These are phyloP conservation scores for Cryptomyrus ogoouensis DNA, from an alignment of 2,113 vertebrate genomes.

Conservation along the genomic window DNA sequence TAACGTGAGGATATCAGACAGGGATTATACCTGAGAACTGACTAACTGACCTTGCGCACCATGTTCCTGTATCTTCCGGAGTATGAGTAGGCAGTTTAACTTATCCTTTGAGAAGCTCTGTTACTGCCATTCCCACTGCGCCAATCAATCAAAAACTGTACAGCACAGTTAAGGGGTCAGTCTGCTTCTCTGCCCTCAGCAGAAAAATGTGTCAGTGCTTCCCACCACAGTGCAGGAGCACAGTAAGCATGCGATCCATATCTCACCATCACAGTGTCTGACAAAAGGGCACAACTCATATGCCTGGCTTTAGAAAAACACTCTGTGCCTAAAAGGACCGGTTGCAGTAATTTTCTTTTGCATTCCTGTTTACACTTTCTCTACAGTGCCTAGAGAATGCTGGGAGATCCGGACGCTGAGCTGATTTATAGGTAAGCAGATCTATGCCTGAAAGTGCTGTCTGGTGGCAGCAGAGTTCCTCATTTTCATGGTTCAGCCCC, in stretches of 20 bases:
- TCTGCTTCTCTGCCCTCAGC: neutral
- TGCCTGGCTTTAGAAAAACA: neutral
- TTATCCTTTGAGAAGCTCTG: neutral
- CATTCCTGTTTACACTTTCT: neutral
- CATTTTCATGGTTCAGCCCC: neutral
- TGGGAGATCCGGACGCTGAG: neutral
- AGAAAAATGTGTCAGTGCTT: neutral
- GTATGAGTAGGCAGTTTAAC: neutral
- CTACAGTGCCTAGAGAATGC: neutral
- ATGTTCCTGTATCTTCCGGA: neutral
- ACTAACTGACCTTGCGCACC: neutral
- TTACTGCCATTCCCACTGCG: neutral
- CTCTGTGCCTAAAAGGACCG: neutral
- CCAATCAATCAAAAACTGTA: neutral
- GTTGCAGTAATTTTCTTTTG: neutral
- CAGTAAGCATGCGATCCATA: no score
- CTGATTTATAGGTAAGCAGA: neutral
- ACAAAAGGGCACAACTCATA: neutral
- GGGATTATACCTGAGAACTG: neutral
- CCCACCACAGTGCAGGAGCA: neutral
- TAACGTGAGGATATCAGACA: neutral
- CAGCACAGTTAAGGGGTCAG: neutral
- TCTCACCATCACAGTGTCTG: neutral
- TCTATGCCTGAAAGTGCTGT: neutral
- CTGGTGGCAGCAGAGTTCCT: neutral